These are phyloP conservation scores for Agrilus cyanescens DNA, from an alignment of 2,888 invertebrate species.

Conservation along the genomic window DNA sequence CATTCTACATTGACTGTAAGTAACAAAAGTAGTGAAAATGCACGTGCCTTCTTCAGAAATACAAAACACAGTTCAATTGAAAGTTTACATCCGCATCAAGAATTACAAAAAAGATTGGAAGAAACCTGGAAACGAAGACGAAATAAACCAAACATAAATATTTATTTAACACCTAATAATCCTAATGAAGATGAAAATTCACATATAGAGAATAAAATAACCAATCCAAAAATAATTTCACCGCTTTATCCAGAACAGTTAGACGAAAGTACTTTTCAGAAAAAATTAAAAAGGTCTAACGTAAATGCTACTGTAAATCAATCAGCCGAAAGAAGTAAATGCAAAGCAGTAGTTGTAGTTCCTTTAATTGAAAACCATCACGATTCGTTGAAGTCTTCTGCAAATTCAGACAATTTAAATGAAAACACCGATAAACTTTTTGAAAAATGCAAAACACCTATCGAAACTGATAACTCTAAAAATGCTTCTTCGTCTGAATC, in stretches of 20 bases:
- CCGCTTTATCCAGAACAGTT: constrained; percentile 12
- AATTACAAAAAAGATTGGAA: constrained; percentile 37
- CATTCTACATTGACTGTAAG: constrained; percentile 26
- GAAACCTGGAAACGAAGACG: constrained; percentile 38
- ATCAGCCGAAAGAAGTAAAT: constrained; percentile 3
- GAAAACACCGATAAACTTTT: not conserved
- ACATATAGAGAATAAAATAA: constrained; percentile 23
- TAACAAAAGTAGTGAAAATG: constrained; percentile 27
- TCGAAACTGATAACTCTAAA: not conserved
- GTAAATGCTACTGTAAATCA: constrained; percentile 6
- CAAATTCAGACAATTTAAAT: not conserved
- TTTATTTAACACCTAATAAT: constrained; percentile 42
- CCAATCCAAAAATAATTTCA: constrained; percentile 25
- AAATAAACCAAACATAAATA: constrained; percentile 45
- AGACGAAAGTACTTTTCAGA: constrained; percentile 8
- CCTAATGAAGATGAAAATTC: constrained; percentile 8
- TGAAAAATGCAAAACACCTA: not conserved
- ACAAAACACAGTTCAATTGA: constrained; percentile 24
- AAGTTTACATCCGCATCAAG: constrained; percentile 32
- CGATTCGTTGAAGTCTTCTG: not conserved
- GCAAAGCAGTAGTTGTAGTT: constrained; percentile 22
- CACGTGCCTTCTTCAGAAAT: constrained; percentile 19
- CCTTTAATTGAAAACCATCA: constrained; percentile 22
- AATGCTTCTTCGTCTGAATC: not conserved
- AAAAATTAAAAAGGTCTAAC: constrained; percentile 9